Evolutionary conservation across 1,140 invertebrate species (phyloP).

Genomic region (Panagrolaimus sp.): DNA sequence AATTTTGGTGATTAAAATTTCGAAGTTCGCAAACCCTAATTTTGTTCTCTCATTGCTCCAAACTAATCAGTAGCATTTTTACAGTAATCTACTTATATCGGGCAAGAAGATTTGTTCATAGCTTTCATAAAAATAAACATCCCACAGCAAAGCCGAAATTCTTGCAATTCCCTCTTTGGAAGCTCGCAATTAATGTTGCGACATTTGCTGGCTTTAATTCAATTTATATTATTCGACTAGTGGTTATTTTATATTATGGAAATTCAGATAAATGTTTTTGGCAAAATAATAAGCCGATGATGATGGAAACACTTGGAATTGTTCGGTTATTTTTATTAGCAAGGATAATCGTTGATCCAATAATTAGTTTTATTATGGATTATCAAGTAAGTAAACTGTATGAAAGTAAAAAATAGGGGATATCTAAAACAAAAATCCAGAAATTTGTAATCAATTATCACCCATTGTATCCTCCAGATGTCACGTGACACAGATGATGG

Average conservation of each 20-base stretch:
- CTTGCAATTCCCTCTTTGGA: conserved; percentile 44
- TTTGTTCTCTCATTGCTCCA: too few relatives aligned
- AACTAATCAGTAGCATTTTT: background rate
- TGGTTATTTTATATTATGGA: background rate
- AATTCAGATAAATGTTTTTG: conserved; percentile 30
- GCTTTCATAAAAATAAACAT: background rate
- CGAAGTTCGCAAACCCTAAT: too few relatives aligned
- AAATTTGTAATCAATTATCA: too few relatives aligned
- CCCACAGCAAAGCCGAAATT: background rate
- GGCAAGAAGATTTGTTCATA: background rate
- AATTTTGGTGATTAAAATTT: too few relatives aligned
- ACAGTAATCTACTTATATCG: background rate
- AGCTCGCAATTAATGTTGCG: conserved; percentile 44
- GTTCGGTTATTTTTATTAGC: conserved; percentile 25
- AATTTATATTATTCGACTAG: background rate
- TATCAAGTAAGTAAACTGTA: conserved; percentile 25
- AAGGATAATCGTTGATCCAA: conserved; percentile 30
- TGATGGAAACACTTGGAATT: conserved; percentile 30
- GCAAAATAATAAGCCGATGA: conserved; percentile 21
- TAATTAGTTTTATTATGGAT: conserved; percentile 33
- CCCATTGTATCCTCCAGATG: too few relatives aligned
- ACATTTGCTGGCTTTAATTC: conserved; percentile 47
- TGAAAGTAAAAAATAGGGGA: too few relatives aligned
- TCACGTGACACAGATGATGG: too few relatives aligned
- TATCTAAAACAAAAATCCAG: too few relatives aligned